Percentiles rank a stretch among this genome's conserved stretches.
Conservation (phyloP, 2,113 vertebrate species). For the Aix galericulata region DNA sequence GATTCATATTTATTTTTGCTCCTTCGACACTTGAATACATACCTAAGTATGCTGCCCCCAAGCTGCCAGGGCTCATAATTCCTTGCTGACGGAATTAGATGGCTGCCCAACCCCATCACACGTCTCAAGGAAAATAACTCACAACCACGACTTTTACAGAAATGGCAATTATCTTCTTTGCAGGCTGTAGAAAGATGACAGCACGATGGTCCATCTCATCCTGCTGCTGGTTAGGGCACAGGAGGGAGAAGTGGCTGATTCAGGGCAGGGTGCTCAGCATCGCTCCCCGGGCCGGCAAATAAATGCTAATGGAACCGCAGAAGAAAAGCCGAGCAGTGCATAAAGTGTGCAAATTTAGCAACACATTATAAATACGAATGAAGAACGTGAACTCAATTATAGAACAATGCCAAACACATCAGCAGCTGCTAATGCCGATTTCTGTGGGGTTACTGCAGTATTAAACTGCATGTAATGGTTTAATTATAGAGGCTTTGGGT, state of each 20-base stretch:
- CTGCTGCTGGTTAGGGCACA: background rate
- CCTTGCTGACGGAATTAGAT: background rate
- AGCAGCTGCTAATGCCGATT: background rate
- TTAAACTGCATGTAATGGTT: constrained; percentile 2
- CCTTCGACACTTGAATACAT: background rate
- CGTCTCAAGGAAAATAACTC: background rate
- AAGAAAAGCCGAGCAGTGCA: background rate
- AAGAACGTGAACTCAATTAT: background rate
- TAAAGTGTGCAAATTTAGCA: background rate
- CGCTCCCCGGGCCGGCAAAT: fast-evolving
- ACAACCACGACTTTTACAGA: background rate
- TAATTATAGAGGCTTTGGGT: background rate
- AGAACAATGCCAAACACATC: background rate
- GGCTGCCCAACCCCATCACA: background rate
- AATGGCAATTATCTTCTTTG: background rate
- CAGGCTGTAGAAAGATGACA: background rate
- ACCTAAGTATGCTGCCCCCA: background rate
- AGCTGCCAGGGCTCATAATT: background rate
- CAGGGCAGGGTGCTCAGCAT: too few species aligned
- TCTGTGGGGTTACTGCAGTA: background rate
- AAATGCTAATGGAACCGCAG: background rate
- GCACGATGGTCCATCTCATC: background rate
- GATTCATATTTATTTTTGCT: background rate
- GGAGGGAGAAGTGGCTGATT: background rate
- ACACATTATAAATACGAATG: background rate